Conservation (phyloP, 2,888 invertebrate species). For the Pycnomerus fuliginosus region DNA sequence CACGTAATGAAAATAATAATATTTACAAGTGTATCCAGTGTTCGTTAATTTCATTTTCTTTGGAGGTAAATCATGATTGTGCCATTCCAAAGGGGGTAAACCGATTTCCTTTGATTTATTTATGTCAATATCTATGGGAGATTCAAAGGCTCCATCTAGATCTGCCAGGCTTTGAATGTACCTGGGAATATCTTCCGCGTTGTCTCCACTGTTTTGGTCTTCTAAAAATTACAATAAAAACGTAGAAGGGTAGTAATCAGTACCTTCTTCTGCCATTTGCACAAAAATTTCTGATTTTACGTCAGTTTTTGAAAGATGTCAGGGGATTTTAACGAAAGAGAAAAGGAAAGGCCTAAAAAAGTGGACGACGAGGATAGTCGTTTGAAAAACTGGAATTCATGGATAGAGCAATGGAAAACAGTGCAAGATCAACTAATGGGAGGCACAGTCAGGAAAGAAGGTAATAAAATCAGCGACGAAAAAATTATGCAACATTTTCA, state of each 20-base stretch:
- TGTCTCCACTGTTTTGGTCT: constrained; percentile 1
- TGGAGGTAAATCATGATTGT: constrained; percentile 60
- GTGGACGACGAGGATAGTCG: constrained; percentile 25
- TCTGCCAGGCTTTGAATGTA: constrained; percentile 40
- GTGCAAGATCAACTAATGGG: constrained; percentile 34
- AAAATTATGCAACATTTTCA: constrained; percentile 29
- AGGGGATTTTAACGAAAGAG: too few relatives aligned
- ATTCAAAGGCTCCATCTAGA: constrained; percentile 44
- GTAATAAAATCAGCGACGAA: too few relatives aligned
- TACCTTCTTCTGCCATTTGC: too few relatives aligned
- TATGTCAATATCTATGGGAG: constrained; percentile 55
- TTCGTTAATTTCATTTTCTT: constrained; percentile 67
- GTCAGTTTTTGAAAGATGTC: neutral
- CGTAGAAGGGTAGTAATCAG: too few relatives aligned
- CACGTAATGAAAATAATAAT: neutral
- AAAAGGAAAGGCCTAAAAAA: neutral
- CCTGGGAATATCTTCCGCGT: constrained; percentile 4
- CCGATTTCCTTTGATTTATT: constrained; percentile 42
- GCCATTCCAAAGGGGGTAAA: constrained; percentile 59
- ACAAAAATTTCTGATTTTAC: neutral
- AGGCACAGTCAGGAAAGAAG: too few relatives aligned
- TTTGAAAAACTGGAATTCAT: constrained; percentile 42
- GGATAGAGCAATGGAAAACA: constrained; percentile 39
- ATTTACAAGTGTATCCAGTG: constrained; percentile 64
- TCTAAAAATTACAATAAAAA: neutral